A percentile compares a stretch with the other conserved stretches of the same genome.
phyloP scores from a whole-genome alignment of 1,140 invertebrate species.

The Euglossa dilemma region DNA sequence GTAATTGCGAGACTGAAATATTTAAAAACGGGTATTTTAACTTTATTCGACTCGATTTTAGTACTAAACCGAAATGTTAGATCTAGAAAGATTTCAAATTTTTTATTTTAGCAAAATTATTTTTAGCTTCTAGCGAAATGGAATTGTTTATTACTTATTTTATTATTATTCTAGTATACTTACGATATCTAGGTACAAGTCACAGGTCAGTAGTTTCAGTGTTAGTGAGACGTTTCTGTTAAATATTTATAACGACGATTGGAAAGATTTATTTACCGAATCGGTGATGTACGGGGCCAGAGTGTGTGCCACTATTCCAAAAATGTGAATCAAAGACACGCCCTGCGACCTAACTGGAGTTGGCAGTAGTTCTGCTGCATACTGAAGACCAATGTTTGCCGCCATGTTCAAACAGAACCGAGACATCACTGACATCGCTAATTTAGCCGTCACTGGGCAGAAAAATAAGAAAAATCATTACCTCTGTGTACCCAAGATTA shows the following conservation, averaged over 20 bases:
- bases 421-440: slow-evolving; percentile 82
- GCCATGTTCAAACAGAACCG: slow-evolving; percentile 84
- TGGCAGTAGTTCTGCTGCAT: slow-evolving; percentile 85
- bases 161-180: too few relatives aligned
- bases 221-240: too few relatives aligned
- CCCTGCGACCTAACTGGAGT: slow-evolving; percentile 86
- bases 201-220: too few relatives aligned
- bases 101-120: too few relatives aligned
- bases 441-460: slow-evolving; percentile 63
- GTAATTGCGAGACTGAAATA: too few relatives aligned
- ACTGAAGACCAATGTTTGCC: slow-evolving; percentile 86
- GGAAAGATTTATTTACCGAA: slow-evolving; percentile 83
- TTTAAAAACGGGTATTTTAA: too few relatives aligned
- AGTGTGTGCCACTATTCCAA: slow-evolving; percentile 85
- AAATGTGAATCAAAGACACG: slow-evolving; percentile 84
- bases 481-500: background rate
- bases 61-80: too few relatives aligned
- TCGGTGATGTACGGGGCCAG: slow-evolving; percentile 89
- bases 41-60: too few relatives aligned
- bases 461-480: slow-evolving; percentile 2
- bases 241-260: background rate
- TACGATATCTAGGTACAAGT: too few relatives aligned
- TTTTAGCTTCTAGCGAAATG: too few relatives aligned
- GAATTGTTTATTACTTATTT: too few relatives aligned
- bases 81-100: too few relatives aligned